Evolutionary conservation across 2,888 invertebrate species (phyloP), one percentile per base, ranked within the genome.

Genomic region (Pseudococcus longispinus): DNA sequence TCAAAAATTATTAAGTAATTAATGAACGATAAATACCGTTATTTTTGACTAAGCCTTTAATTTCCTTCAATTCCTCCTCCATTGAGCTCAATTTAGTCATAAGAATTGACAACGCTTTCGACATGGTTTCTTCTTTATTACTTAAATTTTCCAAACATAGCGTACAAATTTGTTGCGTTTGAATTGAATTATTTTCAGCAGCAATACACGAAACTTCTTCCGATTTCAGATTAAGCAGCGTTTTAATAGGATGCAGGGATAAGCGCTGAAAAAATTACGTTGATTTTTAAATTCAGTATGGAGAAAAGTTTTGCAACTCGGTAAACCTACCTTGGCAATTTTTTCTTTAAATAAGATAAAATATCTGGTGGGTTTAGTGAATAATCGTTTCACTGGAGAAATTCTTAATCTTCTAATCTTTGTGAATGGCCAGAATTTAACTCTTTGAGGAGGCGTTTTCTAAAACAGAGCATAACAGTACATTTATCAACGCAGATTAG

Each of bases 1-100:
- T 32, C 0, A 13, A 80, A 37, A 9, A 26, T n/a, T 20, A 42
- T 32, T n/a, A n/a, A n/a, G n/a, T n/a, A n/a, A 37, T 37, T 37
- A n/a, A n/a, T 37, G 11, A 77, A 77, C 26, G 37, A 70, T 77
- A n/a, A 18, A 11, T 77, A 80, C 77, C 37, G 9, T 70, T 70
- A 70, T 26, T 42, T 42, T 80, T 80, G 0, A 80, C 29, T 23
- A 42, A 42, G 32, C 42, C 20, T 42, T 80, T 80, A 20, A 80
- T 80, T 4, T 80, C 77, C 18, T 80, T 80, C 77, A 80, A 20
- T 18, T 80, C 77, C 2, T 80, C 77, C 13, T 80, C 77, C 77
- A 80, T 42, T n/a, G 32, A 42, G 5, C 42, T 29, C 2, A 80
- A 23, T 80, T 80, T 80, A 20, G 20, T 20, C 77, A 80, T 37